Percentiles rank a stretch among this genome's conserved stretches.
Evolutionary conservation across 1,140 invertebrate genomes (phyloP).

Genomic region (Zaprionus camerounensis): DNA sequence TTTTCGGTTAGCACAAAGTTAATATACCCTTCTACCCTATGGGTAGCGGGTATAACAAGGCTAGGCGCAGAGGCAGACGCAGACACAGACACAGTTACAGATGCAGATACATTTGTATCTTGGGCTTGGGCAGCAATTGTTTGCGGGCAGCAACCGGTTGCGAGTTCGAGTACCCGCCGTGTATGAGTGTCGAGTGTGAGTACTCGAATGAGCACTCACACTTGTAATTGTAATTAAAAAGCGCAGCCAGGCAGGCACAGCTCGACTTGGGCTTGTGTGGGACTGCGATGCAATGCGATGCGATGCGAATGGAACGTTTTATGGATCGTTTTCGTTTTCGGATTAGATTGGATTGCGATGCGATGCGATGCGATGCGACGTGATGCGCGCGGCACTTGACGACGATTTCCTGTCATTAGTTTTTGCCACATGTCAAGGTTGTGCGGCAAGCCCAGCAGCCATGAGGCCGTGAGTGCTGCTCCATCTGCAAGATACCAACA

Average conservation of each 20-base stretch:
- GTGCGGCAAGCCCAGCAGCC: conserved; percentile 72
- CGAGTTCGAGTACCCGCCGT: conserved; percentile 6
- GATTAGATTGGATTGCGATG: conserved; percentile 24
- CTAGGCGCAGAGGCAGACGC: neutral
- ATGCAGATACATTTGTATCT: conserved; percentile 46
- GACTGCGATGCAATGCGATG: conserved; percentile 38
- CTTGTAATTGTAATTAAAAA: conserved; percentile 70
- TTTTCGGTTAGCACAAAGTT: no score
- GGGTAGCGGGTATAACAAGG: no score
- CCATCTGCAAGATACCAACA: conserved; percentile 44
- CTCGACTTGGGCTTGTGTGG: neutral
- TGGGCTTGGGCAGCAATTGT: conserved; percentile 61
- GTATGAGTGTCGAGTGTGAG: conserved; percentile 16
- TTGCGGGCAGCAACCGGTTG: conserved; percentile 65
- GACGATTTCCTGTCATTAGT: conserved; percentile 79
- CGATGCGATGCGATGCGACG: conserved; percentile 34
- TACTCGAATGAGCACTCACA: conserved; percentile 4
- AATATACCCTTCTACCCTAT: no score
- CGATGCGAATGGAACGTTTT: conserved; percentile 17
- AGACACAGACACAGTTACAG: conserved; percentile 5
- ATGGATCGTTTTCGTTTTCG: conserved; percentile 8
- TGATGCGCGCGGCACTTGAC: conserved; percentile 64
- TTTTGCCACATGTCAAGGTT: conserved; percentile 74
- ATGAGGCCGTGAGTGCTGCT: conserved; percentile 1
- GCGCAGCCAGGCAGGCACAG: conserved; percentile 41